Conservation (phyloP, 2,888 invertebrate genomes). For the Leptinotarsa rubiginosa region DNA sequence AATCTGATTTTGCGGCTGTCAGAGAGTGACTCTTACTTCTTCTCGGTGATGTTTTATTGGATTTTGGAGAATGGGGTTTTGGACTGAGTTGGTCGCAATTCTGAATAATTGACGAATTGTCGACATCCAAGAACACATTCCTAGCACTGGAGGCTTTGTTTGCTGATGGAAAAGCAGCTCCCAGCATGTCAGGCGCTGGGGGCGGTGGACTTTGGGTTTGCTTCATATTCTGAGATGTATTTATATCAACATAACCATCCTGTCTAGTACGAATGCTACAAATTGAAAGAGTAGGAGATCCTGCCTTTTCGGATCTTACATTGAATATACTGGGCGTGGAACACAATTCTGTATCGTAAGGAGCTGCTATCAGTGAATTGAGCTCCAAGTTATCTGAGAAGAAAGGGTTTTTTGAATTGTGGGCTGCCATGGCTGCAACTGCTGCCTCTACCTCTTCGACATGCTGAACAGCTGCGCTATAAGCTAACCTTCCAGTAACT, state of each 20-base stretch:
- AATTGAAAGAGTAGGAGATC: slow-evolving; percentile 74
- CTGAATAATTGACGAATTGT: slow-evolving; percentile 62
- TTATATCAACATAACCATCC: slow-evolving; percentile 71
- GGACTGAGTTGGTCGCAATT: slow-evolving; percentile 72
- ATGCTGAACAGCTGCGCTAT: slow-evolving; percentile 76
- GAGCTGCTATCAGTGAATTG: slow-evolving; percentile 67
- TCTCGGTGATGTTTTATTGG: slow-evolving; percentile 79
- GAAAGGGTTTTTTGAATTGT: slow-evolving; percentile 64
- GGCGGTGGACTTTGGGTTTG: slow-evolving; percentile 77
- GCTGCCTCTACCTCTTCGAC: slow-evolving; percentile 68
- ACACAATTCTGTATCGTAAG: slow-evolving; percentile 67
- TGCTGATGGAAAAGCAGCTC: slow-evolving; percentile 65
- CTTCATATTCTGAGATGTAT: slow-evolving; percentile 34
- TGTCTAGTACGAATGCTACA: slow-evolving; percentile 76
- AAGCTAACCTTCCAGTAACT: slow-evolving; percentile 74
- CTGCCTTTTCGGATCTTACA: slow-evolving; percentile 68
- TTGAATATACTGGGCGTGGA: slow-evolving; percentile 69
- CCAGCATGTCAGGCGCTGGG: slow-evolving; percentile 76
- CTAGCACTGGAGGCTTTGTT: slow-evolving; percentile 54
- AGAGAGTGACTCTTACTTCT: slow-evolving; percentile 72
- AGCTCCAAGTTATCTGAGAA: slow-evolving; percentile 65
- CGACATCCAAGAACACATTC: slow-evolving; percentile 66
- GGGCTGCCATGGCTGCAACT: slow-evolving; percentile 55
- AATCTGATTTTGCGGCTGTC: slow-evolving; percentile 84
- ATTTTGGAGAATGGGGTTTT: slow-evolving; percentile 76